These are phyloP conservation scores for Aplysina aerophoba DNA, from an alignment of 37 sponge, comb jelly and placozoan species.

Conservation along the genomic window DNA sequence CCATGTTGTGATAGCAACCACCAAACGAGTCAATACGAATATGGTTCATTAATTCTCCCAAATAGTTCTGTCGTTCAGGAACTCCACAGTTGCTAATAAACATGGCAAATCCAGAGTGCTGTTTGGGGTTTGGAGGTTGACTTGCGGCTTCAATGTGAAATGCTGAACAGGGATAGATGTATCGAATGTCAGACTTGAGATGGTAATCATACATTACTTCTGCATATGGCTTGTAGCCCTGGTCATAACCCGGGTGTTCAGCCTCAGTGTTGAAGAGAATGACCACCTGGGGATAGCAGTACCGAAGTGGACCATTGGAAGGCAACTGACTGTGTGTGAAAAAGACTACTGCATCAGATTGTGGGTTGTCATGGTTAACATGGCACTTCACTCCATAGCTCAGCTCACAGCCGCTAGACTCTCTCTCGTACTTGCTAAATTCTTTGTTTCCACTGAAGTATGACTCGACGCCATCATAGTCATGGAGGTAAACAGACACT, in stretches of 20 bases:
- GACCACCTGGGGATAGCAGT: constrained; percentile 10
- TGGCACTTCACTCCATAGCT: not conserved
- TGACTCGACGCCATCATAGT: not conserved
- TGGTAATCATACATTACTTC: constrained; percentile 11
- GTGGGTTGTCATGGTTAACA: constrained; percentile 1
- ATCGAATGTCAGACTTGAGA: not conserved
- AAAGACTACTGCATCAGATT: constrained; percentile 1
- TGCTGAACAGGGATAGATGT: not conserved
- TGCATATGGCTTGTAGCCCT: constrained; percentile 1
- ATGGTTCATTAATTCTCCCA: not conserved
- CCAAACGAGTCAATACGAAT: constrained; percentile 12
- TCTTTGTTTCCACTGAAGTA: too few species aligned
- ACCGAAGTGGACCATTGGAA: not conserved
- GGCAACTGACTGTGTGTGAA: not conserved
- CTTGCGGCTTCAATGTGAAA: too few species aligned
- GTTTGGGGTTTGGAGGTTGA: not conserved
- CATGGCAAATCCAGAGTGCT: constrained; percentile 13
- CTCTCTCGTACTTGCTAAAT: too few species aligned
- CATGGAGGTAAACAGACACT: too few species aligned
- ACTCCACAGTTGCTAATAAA: constrained; percentile 14
- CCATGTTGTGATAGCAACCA: constrained; percentile 2
- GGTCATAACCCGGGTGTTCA: not conserved
- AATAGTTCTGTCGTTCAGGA: not conserved
- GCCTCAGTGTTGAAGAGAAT: constrained; percentile 6
- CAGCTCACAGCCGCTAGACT: constrained; percentile 9